Evolutionary conservation across 2,113 vertebrate genomes (phyloP).

Genomic region (Pygathrix nemaeus): DNA sequence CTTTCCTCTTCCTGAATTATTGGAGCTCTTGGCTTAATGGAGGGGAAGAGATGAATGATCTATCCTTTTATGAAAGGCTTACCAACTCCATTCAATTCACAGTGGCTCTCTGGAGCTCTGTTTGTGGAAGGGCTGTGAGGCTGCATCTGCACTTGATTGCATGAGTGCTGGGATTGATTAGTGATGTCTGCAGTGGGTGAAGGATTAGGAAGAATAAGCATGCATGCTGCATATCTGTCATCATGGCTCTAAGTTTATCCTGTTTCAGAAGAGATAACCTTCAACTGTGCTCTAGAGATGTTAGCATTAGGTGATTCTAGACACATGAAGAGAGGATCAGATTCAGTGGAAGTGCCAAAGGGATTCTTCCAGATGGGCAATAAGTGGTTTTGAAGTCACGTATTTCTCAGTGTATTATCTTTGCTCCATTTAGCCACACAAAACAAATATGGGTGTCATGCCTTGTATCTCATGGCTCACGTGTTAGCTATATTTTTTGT

Average conservation of each 20-base stretch:
- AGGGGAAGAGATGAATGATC: not conserved
- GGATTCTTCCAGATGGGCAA: not conserved
- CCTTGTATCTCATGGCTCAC: rapidly evolving
- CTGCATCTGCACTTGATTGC: not conserved
- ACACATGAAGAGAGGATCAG: not conserved
- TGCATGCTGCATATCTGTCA: not conserved
- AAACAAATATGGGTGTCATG: not conserved
- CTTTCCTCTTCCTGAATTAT: not conserved
- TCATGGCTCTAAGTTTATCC: not conserved
- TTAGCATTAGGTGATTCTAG: not conserved
- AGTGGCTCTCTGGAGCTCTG: not conserved
- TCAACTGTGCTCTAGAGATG: not conserved
- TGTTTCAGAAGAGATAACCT: not conserved
- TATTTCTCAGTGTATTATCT: not conserved
- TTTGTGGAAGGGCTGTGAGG: not conserved
- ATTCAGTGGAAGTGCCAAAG: not conserved
- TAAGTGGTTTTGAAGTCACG: not conserved
- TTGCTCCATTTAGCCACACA: not conserved
- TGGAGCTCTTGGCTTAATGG: not conserved
- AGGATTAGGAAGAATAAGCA: not conserved
- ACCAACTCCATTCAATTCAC: not conserved
- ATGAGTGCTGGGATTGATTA: constrained; percentile 39
- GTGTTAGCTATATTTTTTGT: not conserved
- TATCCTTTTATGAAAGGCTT: not conserved
- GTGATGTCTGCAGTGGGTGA: constrained; percentile 25